Evolutionary conservation across 1,140 invertebrate species (phyloP), one percentile per base, ranked within the genome.

Genomic region (Apis dorsata): DNA sequence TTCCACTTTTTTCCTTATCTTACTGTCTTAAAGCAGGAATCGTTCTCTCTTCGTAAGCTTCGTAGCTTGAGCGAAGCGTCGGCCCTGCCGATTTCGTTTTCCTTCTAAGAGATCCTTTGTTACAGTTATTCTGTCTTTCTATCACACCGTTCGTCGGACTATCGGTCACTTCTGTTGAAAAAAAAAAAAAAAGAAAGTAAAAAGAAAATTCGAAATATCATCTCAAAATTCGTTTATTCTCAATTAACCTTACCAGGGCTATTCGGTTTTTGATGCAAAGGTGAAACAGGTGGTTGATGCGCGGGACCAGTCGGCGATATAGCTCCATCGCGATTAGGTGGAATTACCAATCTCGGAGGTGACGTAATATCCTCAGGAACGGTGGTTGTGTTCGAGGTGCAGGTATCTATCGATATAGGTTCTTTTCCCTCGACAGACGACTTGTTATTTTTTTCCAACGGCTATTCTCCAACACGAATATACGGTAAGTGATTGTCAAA

Each of bases 11-110:
- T 66, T 95, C 5, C 34, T n/a, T 53, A 4, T 68, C 95, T 95
- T 94, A 97, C 97, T 97, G 97, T 92, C 97, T 96, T 13, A 97
- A 92, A 44, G 97, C 97, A 51, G 97, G 97, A 85, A 98, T 95
- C 0, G 97, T 95, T 81, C 97, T 94, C 89, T 98, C 97, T 90
- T 98, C 98, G 90, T 98, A 98, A 63, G 97, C 97, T 92, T 97
- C 97, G 89, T 97, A 97, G 13, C 96, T 97, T n/a, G 96, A 97
- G 79, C 96, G 95, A 1, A 95, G 93, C 44, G 94, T 91, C 24
- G 95, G 95, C 21, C 95, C 96, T 2, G 96, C 96, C 49, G 96
- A 97, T 92, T 97, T 97, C 73, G 97, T 97, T 90, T 97, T 95
- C 73, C 96, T 93, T 85, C 96, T 94, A n/a, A 96, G 91, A 1